Evolutionary conservation across 2,888 invertebrate genomes (phyloP).

Genomic region (Omphaloscelis lunosa): DNA sequence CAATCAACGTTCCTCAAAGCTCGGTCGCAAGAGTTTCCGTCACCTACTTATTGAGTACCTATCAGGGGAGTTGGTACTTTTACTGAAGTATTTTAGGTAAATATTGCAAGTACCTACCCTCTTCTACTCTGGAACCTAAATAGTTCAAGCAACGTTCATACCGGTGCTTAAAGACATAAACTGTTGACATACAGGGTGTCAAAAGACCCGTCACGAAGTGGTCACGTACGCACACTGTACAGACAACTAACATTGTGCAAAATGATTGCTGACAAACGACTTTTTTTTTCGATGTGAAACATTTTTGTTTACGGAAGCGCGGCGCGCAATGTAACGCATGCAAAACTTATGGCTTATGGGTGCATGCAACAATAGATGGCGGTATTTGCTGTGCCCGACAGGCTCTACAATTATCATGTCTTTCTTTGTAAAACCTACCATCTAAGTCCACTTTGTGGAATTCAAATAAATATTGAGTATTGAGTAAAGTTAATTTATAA

Average conservation of each 20-base stretch:
- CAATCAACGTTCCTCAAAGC: constrained; percentile 48
- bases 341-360: no score
- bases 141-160: background rate
- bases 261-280: background rate
- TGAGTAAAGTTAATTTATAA: no score
- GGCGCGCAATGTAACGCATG: background rate
- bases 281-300: background rate
- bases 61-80: background rate
- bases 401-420: no score
- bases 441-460: no score
- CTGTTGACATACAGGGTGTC: no score
- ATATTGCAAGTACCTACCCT: background rate
- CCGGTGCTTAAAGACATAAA: background rate
- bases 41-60: background rate
- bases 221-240: background rate
- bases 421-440: no score
- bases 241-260: background rate
- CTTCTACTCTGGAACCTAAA: background rate
- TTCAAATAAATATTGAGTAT: no score
- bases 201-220: no score
- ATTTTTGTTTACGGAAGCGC: background rate
- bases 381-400: background rate
- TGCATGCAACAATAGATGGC: background rate
- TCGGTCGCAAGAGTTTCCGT: constrained; percentile 4
- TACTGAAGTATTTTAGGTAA: background rate